These are phyloP conservation scores for Cryptocephalus moraei DNA, from an alignment of 2,888 invertebrate genomes.

Conservation along the genomic window DNA sequence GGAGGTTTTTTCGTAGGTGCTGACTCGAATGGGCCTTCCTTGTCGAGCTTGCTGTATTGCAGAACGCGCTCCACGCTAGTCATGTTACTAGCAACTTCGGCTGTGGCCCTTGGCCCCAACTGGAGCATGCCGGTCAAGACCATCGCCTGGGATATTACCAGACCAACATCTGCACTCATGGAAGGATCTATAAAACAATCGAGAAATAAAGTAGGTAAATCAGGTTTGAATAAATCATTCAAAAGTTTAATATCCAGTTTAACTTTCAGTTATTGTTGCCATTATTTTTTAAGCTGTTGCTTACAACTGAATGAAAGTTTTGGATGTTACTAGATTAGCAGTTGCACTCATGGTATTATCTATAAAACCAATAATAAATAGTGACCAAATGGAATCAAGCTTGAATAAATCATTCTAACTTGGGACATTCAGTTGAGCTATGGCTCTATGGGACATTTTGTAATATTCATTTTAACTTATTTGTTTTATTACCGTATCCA, in stretches of 20 bases:
- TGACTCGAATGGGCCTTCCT: slow-evolving; percentile 55
- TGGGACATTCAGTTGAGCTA: no score
- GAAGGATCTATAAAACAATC: slow-evolving; percentile 37
- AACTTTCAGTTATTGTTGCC: background rate
- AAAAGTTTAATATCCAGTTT: no score
- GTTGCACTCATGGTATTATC: no score
- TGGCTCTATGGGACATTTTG: no score
- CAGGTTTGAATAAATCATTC: no score
- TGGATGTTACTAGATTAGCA: background rate
- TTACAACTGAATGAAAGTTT: background rate
- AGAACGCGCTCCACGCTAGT: slow-evolving; percentile 70
- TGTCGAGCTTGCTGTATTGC: slow-evolving; percentile 64
- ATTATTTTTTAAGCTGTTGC: no score
- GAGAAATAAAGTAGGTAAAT: background rate
- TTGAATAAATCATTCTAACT: no score
- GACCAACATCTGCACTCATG: slow-evolving; percentile 57
- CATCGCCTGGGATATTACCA: slow-evolving; percentile 62
- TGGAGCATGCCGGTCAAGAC: slow-evolving; percentile 72
- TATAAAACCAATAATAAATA: no score
- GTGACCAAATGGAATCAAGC: no score
- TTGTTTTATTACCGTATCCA: slow-evolving; percentile 37
- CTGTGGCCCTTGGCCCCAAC: slow-evolving; percentile 66
- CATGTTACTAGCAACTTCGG: slow-evolving; percentile 64
- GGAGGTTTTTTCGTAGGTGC: slow-evolving; percentile 38
- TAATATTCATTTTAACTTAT: background rate